Evolutionary conservation across 1,140 invertebrate species (phyloP), one percentile per base, ranked within the genome.

Genomic region (Arctopsyche grandis): DNA sequence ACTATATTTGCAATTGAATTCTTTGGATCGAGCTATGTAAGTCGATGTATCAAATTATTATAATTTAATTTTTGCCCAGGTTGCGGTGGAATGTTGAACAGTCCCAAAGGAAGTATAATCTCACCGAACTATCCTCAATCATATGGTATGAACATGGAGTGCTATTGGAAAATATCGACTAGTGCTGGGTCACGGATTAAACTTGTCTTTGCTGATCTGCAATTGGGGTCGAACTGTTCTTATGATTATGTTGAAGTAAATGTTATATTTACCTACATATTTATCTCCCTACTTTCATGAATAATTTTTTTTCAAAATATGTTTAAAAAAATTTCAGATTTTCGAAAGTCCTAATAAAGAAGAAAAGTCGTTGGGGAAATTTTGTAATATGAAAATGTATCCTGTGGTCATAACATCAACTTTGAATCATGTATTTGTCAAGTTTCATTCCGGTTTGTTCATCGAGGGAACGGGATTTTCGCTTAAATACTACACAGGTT

Each of bases 111-210:
- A 0, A 89, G 91, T 0, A 93, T 97, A 82, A 90, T 91, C 52
- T 96, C 95, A 10, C 96, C 96, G 1, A 92, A 94, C 83, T 98
- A 97, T 86, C 96, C 96, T 1, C 86, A 92, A 76, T 83, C 90
- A 0, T 96, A 95, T 84, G 83, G 86, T 29, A 86, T 89, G 14
- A 91, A 91, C 73, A 87, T 92, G 0, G 91, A 93, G 83, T 98
- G 96, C 84, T 90, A 91, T 79, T 98, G 95, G 92, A 93, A 90
- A 81, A 96, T 98, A 80, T 87, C 88, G 3, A 92, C 94, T 0
- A 91, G 92, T 44, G 85, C 90, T 66, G 97, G 97, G 0, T 97
- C 93, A 9, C 83, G 85, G 38, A 86, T 92, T 44, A 83, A 84
- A 22, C 83, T 98, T 0, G 86, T 88, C 1, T 92, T 98, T 83